These are phyloP conservation scores for Drosophila prostipennis DNA, from an alignment of 2,888 invertebrate species.

Conservation along the genomic window DNA sequence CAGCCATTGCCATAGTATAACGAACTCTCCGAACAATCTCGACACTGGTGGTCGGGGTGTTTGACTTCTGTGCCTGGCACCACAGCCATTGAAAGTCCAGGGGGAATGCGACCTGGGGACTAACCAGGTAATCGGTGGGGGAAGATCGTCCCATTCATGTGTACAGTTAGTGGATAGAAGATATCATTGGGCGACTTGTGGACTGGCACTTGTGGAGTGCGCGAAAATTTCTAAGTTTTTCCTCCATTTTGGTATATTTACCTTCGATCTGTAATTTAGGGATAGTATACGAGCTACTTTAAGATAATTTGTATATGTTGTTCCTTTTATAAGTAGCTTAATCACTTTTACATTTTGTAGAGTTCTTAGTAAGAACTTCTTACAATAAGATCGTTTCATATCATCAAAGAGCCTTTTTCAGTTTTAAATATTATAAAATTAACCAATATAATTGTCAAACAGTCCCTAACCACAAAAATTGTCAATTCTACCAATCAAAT, in stretches of 20 bases:
- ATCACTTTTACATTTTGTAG: no score
- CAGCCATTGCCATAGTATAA: slow-evolving; percentile 55
- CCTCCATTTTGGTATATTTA: background rate
- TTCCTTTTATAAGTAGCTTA: no score
- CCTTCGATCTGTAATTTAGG: no score
- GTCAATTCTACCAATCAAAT: no score
- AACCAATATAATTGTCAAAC: no score
- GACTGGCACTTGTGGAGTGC: background rate
- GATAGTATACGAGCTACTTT: background rate
- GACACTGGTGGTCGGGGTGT: slow-evolving; percentile 52
- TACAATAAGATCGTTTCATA: no score
- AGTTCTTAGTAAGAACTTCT: no score
- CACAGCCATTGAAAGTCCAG: slow-evolving; percentile 40
- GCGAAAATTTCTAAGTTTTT: background rate
- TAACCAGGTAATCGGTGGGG: slow-evolving; percentile 23
- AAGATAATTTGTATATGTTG: no score
- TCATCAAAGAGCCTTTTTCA: no score
- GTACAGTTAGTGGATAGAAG: slow-evolving; percentile 7
- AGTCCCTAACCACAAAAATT: no score
- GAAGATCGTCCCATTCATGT: slow-evolving; percentile 16
- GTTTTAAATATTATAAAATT: no score
- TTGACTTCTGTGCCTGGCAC: slow-evolving; percentile 64
- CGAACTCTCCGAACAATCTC: slow-evolving; percentile 62
- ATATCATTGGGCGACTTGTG: background rate
- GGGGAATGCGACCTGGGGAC: slow-evolving; percentile 16